Evolutionary conservation across 1,140 invertebrate species (phyloP).

Genomic region (Ceratina calcarata): DNA sequence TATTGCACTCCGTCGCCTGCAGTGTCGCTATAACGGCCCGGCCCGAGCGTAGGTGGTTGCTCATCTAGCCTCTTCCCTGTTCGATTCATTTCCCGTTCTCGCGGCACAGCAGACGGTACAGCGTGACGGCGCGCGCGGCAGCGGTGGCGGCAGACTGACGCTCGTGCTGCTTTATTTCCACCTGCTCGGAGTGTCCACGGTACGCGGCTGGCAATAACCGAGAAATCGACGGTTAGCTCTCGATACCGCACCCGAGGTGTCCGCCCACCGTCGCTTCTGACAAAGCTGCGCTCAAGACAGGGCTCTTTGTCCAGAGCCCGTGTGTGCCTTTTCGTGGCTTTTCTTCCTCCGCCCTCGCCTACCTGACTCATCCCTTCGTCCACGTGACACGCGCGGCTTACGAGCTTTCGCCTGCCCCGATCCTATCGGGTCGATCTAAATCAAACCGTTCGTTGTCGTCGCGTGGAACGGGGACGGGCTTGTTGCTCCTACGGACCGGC

Average conservation of each 20-base stretch:
- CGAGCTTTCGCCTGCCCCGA: background rate
- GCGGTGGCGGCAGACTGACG: background rate
- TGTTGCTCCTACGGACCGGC: background rate
- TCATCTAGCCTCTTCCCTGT: constrained; percentile 56
- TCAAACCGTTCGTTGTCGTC: constrained; percentile 20
- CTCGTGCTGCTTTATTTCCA: constrained; percentile 60
- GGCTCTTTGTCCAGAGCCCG: constrained; percentile 41
- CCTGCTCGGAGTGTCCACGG: constrained; percentile 61
- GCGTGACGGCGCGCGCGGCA: background rate
- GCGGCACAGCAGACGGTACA: background rate
- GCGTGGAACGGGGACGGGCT: background rate
- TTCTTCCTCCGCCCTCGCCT: background rate
- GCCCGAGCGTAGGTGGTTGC: constrained; percentile 52
- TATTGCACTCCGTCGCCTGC: constrained; percentile 65
- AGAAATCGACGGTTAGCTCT: constrained; percentile 66
- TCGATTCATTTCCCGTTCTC: constrained; percentile 62
- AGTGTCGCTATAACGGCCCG: constrained; percentile 51
- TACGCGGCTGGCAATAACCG: constrained; percentile 62
- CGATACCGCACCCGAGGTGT: constrained; percentile 43
- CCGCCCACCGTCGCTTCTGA: constrained; percentile 39
- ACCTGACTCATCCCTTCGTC: no score
- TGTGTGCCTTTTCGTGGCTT: constrained; percentile 19
- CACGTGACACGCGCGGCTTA: background rate
- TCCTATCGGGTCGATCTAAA: constrained; percentile 37
- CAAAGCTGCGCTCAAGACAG: constrained; percentile 46